phyloP scores from a whole-genome alignment of 1,140 invertebrate genomes.

The Cylas formicarius region DNA sequence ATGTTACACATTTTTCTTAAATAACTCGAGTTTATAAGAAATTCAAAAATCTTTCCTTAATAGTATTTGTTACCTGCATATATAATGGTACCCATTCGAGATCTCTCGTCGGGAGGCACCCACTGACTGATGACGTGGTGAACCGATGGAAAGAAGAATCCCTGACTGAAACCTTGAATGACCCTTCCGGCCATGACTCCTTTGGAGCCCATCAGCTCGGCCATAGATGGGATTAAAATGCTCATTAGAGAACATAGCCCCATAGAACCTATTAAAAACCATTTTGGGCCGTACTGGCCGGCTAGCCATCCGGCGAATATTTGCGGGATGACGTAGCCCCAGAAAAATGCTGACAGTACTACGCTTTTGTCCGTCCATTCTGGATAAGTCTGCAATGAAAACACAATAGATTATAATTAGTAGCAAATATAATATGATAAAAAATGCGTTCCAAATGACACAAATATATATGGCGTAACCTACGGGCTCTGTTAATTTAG shows the following conservation, averaged over 20 bases:
- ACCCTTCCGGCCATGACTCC: slow-evolving; percentile 57
- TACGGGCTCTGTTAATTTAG: neutral
- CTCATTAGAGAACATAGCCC: slow-evolving; percentile 46
- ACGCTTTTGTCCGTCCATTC: slow-evolving; percentile 47
- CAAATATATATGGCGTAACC: neutral
- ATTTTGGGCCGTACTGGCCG: slow-evolving; percentile 53
- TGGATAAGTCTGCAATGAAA: slow-evolving; percentile 28
- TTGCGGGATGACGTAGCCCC: slow-evolving; percentile 50
- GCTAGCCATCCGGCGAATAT: slow-evolving; percentile 64
- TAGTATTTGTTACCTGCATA: slow-evolving; percentile 47
- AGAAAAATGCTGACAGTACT: slow-evolving; percentile 61
- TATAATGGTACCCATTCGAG: slow-evolving; percentile 50
- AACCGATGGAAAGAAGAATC: slow-evolving; percentile 69
- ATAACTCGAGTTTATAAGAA: neutral
- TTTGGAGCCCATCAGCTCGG: slow-evolving; percentile 49
- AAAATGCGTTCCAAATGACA: too few species aligned
- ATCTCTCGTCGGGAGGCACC: slow-evolving; percentile 55
- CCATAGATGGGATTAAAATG: slow-evolving; percentile 44
- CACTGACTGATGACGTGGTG: slow-evolving; percentile 76
- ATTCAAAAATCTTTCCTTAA: slow-evolving; percentile 1
- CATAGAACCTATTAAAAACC: slow-evolving; percentile 54
- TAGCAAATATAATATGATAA: too few species aligned
- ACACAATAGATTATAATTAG: neutral
- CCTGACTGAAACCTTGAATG: slow-evolving; percentile 70
- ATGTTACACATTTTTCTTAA: slow-evolving; percentile 1